Evolutionary conservation across 1,140 invertebrate genomes (phyloP).

Genomic region (Plutomurus gul): DNA sequence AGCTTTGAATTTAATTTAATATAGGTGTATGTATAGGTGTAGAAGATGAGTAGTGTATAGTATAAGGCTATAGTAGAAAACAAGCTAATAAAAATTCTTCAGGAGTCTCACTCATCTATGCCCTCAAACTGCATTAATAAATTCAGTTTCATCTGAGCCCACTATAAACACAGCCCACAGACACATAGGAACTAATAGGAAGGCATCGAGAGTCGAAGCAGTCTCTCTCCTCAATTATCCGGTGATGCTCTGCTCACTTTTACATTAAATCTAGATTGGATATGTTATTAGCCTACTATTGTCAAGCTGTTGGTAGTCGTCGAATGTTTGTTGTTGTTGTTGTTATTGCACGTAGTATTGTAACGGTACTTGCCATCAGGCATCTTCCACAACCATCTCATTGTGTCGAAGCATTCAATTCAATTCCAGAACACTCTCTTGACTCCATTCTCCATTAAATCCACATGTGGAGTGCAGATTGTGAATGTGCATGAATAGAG

Average conservation of each 20-base stretch:
- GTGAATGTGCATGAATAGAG: no score
- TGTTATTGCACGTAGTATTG: slow-evolving; percentile 2
- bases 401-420: not conserved
- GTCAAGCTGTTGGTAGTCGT: no score
- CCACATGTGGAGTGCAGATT: no score
- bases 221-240: slow-evolving; percentile 13
- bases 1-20: no score
- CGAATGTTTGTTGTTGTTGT: no score
- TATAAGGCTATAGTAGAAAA: not conserved
- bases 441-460: no score
- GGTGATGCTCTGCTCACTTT: slow-evolving; percentile 10
- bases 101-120: not conserved
- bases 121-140: slow-evolving; percentile 11
- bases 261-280: slow-evolving; percentile 30
- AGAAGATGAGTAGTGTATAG: no score
- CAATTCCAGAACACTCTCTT: not conserved
- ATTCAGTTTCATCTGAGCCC: not conserved
- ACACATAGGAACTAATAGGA: not conserved
- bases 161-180: not conserved
- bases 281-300: slow-evolving; percentile 25
- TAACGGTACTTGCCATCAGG: not conserved
- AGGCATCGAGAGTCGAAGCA: not conserved
- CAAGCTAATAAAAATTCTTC: not conserved
- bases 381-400: no score
- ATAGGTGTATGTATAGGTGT: no score